A percentile compares a stretch with the other conserved stretches of the same genome.
phyloP scores from a whole-genome alignment of 2,113 vertebrate species.

The human region DNA sequence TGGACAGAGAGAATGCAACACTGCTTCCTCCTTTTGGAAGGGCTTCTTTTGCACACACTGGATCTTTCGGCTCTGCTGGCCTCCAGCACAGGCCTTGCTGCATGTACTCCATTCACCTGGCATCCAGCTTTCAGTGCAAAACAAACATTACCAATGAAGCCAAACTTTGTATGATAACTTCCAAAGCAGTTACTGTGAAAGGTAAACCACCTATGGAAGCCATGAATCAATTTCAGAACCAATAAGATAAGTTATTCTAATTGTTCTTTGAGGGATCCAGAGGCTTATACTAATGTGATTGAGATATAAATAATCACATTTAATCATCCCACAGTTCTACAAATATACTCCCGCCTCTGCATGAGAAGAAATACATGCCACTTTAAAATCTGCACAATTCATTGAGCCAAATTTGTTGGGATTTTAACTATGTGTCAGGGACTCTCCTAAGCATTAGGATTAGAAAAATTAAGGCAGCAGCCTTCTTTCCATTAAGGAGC shows the following conservation, averaged over 20 bases:
- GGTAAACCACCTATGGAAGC: neutral
- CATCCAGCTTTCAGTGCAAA: conserved; percentile 88
- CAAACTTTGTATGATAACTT: accelerated
- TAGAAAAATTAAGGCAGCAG: neutral
- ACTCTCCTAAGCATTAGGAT: neutral
- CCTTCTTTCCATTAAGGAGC: neutral
- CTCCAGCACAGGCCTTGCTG: conserved; percentile 92
- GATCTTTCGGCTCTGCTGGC: conserved; percentile 90
- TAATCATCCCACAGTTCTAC: neutral
- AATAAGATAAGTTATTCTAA: accelerated
- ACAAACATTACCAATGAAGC: neutral
- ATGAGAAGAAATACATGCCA: neutral
- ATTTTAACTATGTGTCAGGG: neutral
- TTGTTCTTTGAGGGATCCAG: neutral
- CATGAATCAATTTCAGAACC: neutral
- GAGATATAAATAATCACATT: neutral
- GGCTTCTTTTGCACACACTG: conserved; percentile 92
- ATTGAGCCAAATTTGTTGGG: neutral
- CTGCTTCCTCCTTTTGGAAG: conserved; percentile 90
- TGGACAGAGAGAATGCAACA: conserved; percentile 91
- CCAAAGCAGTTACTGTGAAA: neutral
- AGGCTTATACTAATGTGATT: neutral
- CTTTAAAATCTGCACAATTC: neutral
- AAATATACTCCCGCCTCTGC: neutral
- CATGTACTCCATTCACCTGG: conserved; percentile 91